These are phyloP conservation scores for Styela clava DNA, from an alignment of 23 tunicate species.

Conservation along the genomic window DNA sequence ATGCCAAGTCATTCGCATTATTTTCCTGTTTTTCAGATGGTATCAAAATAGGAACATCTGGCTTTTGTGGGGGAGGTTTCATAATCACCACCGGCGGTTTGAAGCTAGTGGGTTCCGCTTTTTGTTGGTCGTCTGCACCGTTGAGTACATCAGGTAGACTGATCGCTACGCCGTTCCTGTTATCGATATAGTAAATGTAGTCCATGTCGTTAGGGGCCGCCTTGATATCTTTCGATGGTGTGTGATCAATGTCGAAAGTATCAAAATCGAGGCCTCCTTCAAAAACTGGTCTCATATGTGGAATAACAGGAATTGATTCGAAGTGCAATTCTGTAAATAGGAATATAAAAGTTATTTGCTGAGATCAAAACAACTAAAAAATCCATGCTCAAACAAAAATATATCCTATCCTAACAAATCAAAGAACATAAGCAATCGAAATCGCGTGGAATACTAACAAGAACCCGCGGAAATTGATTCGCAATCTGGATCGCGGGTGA, in stretches of 20 bases:
- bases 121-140: neutral
- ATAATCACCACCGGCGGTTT: neutral
- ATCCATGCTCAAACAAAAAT: neutral
- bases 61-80: neutral
- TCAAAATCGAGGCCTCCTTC: neutral
- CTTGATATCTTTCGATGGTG: neutral
- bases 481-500: neutral
- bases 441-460: neutral
- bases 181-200: neutral
- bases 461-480: neutral
- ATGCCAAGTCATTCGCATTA: neutral
- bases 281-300: neutral
- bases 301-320: neutral
- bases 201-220: neutral
- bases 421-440: neutral
- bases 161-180: conserved; percentile 10
- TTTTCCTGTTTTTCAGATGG: neutral
- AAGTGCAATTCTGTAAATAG: neutral
- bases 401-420: neutral
- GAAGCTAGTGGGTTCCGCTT: neutral
- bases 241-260: neutral
- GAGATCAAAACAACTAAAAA: neutral
- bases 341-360: neutral
- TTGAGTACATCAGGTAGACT: neutral
- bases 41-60: neutral